Conservation (phyloP, 64 coral and sea anemone genomes). For the Anthopleura sola region DNA sequence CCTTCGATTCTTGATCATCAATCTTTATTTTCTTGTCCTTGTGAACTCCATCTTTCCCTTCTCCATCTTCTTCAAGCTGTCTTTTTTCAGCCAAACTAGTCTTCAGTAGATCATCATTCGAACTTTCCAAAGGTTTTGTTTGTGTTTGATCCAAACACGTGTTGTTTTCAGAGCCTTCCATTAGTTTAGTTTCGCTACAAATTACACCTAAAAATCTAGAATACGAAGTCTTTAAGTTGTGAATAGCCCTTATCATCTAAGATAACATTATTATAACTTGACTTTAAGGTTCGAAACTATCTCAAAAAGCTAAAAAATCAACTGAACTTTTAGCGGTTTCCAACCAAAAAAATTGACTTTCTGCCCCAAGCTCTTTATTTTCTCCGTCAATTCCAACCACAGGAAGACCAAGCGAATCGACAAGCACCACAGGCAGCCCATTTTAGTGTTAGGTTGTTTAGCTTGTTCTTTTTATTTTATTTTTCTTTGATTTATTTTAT, state of each 20-base stretch:
- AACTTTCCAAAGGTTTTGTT: neutral
- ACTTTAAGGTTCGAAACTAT: neutral
- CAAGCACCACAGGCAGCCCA: too few species aligned
- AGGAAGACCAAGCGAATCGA: too few species aligned
- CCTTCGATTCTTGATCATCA: neutral
- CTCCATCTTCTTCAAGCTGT: neutral
- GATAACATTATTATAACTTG: neutral
- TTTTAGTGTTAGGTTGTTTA: too few species aligned
- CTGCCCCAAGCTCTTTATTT: too few species aligned
- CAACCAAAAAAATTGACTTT: too few species aligned
- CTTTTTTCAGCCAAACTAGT: neutral
- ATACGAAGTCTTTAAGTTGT: neutral
- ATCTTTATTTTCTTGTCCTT: constrained; percentile 14
- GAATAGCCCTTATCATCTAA: neutral
- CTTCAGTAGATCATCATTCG: neutral
- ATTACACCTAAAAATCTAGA: neutral
- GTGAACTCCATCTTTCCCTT: neutral
- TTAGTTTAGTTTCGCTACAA: neutral
- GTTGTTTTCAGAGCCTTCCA: neutral
- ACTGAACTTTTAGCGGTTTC: too few species aligned
- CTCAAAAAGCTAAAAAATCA: neutral
- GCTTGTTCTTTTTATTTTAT: too few species aligned
- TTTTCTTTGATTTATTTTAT: too few species aligned
- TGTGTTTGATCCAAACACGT: neutral
- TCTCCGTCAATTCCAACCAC: too few species aligned